Percentiles rank a stretch among this genome's conserved stretches.
Evolutionary conservation across 2,113 vertebrate genomes (phyloP).

Genomic region (Limnothrissa miodon): DNA sequence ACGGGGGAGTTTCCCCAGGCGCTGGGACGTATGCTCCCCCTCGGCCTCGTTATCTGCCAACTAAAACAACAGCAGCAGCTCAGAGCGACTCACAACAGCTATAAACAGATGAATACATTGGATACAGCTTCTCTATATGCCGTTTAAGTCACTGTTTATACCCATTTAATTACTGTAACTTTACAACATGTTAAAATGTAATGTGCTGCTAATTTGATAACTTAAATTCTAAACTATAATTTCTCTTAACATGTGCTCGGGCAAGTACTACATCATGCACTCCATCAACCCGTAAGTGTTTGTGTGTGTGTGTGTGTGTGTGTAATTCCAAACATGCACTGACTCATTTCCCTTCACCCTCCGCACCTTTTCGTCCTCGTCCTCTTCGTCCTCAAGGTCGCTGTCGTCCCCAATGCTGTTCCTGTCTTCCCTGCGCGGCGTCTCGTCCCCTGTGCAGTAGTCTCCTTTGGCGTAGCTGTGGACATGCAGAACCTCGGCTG

Average conservation of each 20-base stretch:
- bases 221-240: too few species aligned
- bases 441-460: constrained; percentile 59
- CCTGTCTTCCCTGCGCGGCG: constrained; percentile 46
- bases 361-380: background rate
- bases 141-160: background rate
- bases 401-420: constrained; percentile 47
- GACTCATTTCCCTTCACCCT: background rate
- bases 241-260: too few species aligned
- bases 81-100: background rate
- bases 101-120: background rate
- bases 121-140: background rate
- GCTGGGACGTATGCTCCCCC: constrained; percentile 63
- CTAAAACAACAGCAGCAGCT: background rate
- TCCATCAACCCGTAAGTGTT: too few species aligned
- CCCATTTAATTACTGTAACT: background rate
- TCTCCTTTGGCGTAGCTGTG: constrained; percentile 89
- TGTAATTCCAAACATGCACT: background rate
- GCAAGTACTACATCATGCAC: too few species aligned
- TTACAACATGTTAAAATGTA: background rate
- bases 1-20: constrained; percentile 80
- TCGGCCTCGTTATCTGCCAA: background rate
- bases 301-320: background rate
- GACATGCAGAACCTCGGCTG: constrained; percentile 78
- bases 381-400: constrained; percentile 27
- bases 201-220: too few species aligned